phyloP scores from a whole-genome alignment of 2,113 vertebrate genomes.

The Gopherus evgoodei region DNA sequence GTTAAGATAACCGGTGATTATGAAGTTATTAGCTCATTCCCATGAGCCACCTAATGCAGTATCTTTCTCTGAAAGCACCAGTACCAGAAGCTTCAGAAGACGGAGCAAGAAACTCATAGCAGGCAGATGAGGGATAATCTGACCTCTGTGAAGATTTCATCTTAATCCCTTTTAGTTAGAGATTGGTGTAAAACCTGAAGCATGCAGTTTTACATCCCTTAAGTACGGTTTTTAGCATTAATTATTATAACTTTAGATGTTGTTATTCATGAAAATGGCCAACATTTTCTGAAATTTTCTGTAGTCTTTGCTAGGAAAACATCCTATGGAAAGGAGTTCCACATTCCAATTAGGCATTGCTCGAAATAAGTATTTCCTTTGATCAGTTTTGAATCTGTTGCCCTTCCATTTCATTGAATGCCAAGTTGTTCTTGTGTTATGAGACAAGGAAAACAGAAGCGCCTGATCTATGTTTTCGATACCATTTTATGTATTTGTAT shows the following conservation, averaged over 20 bases:
- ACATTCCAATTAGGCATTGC: slow-evolving; percentile 15
- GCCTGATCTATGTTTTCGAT: slow-evolving; percentile 34
- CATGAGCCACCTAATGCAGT: too few relatives aligned
- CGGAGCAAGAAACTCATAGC: too few relatives aligned
- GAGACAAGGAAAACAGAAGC: slow-evolving; percentile 17
- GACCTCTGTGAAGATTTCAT: too few relatives aligned
- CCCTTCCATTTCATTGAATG: slow-evolving; percentile 12
- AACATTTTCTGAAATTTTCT: neutral
- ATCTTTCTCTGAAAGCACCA: too few relatives aligned
- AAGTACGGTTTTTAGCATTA: neutral
- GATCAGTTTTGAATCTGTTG: slow-evolving; percentile 5
- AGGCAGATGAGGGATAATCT: too few relatives aligned
- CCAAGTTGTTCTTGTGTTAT: slow-evolving; percentile 18
- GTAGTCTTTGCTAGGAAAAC: neutral
- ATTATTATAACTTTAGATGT: neutral
- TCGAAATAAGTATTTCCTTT: neutral
- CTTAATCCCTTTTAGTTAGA: too few relatives aligned
- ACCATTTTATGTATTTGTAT: slow-evolving; percentile 16
- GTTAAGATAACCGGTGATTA: too few relatives aligned
- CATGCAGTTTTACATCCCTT: too few relatives aligned
- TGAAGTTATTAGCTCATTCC: too few relatives aligned
- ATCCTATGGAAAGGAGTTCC: neutral
- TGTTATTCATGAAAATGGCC: fast-evolving
- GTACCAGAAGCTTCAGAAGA: too few relatives aligned
- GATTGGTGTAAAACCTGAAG: too few relatives aligned